phyloP scores from a whole-genome alignment of 1,140 invertebrate species.

The Ridgeia piscesae region DNA sequence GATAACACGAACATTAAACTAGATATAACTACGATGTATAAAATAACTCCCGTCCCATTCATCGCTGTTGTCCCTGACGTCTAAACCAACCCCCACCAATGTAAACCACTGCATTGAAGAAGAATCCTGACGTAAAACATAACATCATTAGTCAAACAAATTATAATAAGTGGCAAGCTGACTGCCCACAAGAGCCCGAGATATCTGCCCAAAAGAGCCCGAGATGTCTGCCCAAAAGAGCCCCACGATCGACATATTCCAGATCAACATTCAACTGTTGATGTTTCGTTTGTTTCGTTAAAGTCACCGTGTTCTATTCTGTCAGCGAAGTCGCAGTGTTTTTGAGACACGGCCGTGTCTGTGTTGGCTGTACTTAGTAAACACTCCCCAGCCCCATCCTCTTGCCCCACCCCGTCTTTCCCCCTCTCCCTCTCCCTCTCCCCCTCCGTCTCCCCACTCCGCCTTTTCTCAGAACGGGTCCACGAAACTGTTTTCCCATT shows the following conservation, averaged over 20 bases:
- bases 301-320: not conserved
- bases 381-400: not conserved
- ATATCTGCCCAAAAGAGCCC: not conserved
- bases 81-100: no score
- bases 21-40: not conserved
- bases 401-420: no score
- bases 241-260: not conserved
- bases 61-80: no score
- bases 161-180: not conserved
- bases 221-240: not conserved
- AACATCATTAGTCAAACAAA: not conserved
- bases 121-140: no score
- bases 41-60: no score
- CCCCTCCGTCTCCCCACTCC: not conserved
- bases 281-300: not conserved
- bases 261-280: not conserved
- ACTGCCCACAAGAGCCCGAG: not conserved
- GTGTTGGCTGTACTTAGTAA: not conserved
- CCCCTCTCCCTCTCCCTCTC: not conserved
- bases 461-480: not conserved
- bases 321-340: not conserved
- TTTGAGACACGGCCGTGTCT: not conserved
- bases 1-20: not conserved
- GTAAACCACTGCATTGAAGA: no score
- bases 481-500: not conserved